Evolutionary conservation across 1,140 invertebrate genomes (phyloP).

Genomic region (Drosophila mojavensis): DNA sequence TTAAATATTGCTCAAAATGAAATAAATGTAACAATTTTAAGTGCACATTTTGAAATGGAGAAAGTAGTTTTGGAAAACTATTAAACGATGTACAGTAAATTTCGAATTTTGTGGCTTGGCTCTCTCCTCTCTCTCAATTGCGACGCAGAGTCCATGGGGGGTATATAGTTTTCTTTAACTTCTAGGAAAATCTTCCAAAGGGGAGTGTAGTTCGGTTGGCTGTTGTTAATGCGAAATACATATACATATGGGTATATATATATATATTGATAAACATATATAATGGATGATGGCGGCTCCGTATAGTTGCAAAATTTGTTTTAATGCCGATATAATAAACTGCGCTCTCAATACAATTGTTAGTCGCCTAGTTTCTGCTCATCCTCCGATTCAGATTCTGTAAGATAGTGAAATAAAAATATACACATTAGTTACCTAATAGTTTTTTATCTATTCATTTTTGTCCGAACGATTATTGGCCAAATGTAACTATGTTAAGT

Average conservation of each 20-base stretch:
- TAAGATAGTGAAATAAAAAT: conserved; percentile 17
- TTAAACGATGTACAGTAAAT: conserved; percentile 45
- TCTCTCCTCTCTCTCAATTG: conserved; percentile 32
- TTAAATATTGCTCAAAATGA: conserved; percentile 42
- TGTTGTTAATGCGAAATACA: conserved; percentile 48
- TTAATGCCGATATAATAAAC: conserved; percentile 5
- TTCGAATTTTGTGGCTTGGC: conserved; percentile 47
- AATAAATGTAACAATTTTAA: conserved; percentile 45
- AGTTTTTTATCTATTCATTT: background rate
- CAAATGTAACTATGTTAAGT: conserved; percentile 74
- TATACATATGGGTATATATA: background rate
- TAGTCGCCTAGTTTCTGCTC: conserved; percentile 79
- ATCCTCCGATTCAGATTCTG: conserved; percentile 84
- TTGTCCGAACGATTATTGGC: conserved; percentile 61
- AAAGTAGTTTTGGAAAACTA: conserved; percentile 30
- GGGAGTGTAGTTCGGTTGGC: conserved; percentile 59
- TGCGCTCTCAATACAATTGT: conserved; percentile 29
- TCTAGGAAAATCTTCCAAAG: conserved; percentile 44
- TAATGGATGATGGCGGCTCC: conserved; percentile 39
- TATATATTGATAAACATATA: background rate
- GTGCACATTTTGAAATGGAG: conserved; percentile 40
- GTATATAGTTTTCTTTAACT: conserved; percentile 26
- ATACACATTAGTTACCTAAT: background rate
- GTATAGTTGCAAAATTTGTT: conserved; percentile 25
- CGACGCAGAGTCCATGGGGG: conserved; percentile 29